A percentile compares a stretch with the other conserved stretches of the same genome.
Evolutionary conservation across 2,888 invertebrate species (phyloP).

Genomic region (Smittia sp.): DNA sequence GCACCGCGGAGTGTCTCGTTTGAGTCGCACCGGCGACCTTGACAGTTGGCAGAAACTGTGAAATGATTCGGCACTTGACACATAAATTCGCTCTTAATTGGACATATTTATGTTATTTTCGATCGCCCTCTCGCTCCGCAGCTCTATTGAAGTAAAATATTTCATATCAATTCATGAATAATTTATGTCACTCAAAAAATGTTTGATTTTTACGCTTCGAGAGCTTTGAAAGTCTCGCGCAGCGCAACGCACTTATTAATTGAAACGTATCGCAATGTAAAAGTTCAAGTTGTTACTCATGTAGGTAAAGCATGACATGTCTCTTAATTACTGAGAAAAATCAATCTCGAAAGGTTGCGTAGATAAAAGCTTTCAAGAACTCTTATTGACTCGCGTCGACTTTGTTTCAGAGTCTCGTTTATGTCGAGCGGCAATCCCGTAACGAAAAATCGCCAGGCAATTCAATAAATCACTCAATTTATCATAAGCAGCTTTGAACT

Average conservation of each 20-base stretch:
- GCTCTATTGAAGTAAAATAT: not conserved
- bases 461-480: too few relatives aligned
- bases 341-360: not conserved
- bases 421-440: too few relatives aligned
- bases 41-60: not conserved
- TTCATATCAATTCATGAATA: conserved; percentile 28
- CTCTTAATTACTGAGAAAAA: not conserved
- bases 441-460: too few relatives aligned
- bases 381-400: too few relatives aligned
- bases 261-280: not conserved
- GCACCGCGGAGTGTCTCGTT: too few relatives aligned
- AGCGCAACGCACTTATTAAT: too few relatives aligned
- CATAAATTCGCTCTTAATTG: conserved; percentile 27
- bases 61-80: conserved; percentile 32
- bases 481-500: too few relatives aligned
- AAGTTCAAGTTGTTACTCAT: not conserved
- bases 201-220: not conserved
- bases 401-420: too few relatives aligned
- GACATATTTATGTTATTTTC: conserved; percentile 10
- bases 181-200: conserved; percentile 28
- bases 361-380: too few relatives aligned
- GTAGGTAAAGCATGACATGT: not conserved
- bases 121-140: not conserved
- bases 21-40: not conserved
- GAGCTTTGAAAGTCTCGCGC: not conserved